Base-by-base conservation (phyloP, 2,113 vertebrate species). In the Sander lucioperca region DNA sequence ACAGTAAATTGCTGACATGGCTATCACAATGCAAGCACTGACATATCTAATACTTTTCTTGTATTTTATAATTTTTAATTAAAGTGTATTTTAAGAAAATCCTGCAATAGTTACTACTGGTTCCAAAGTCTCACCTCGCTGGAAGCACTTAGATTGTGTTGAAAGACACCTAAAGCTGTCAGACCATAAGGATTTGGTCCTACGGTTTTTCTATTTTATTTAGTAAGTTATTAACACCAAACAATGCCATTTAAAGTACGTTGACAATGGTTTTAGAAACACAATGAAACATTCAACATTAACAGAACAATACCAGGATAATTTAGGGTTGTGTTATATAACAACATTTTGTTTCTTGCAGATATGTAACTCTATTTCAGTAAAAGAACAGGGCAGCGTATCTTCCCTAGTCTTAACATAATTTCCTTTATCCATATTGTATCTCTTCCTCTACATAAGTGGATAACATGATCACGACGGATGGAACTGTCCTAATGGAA, bases 401-500 rank as follows among this genome's bases (percentile, higher is more conserved):
- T 69, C 9, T 77, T 56, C 23, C n/a, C 3, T 16, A 0, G 8
- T 53, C 33, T 19, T 88, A 83, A 87, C 30, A 16, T 19, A 47
- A 51, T 81, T 86, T 75, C 8, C 72, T 76, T 84, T 70, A 89
- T 91, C 86, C 16, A 66, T 77, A 64, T 47, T 39, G 11, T 7
- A 85, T 88, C 87, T 83, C 82, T 91, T 91, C 87, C 87, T 83
- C 83, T 86, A 70, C 36, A 64, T 91, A 77, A 89, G 84, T 77
- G 62, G 56, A 91, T 86, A 84, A 87, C 68, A 63, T 14, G 16
- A 69, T 85, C 48, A 86, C 64, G 67, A 76, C 62, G 33, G 39
- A 86, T 66, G 21, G 7, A 80, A 64, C 27, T 27, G 30, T 78
- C 50, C 50, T 45, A 78, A 87, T 83, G 59, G 74, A 85, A 81